Conservation (phyloP, 2,113 vertebrate genomes). For the Athene cunicularia region DNA sequence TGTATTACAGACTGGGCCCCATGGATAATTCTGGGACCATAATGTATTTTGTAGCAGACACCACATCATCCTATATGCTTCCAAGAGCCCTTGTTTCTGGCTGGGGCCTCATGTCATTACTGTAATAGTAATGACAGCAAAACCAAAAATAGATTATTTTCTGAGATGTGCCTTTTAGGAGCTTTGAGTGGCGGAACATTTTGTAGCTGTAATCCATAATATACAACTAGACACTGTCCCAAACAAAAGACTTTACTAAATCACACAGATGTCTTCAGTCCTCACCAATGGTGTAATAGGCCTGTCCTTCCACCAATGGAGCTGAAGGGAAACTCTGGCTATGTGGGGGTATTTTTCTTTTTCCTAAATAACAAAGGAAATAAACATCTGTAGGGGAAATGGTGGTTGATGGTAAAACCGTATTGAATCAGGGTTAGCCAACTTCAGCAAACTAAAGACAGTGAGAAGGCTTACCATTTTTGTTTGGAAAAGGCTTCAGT, state of each 20-base stretch:
- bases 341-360: background rate
- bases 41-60: background rate
- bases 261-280: background rate
- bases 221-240: background rate
- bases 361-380: background rate
- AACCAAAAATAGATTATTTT: background rate
- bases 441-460: background rate
- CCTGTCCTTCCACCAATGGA: background rate
- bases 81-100: background rate
- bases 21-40: background rate
- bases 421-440: background rate
- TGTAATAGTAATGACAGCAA: background rate
- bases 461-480: background rate
- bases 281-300: background rate
- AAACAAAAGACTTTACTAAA: background rate
- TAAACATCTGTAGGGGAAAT: background rate
- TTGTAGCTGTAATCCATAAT: background rate
- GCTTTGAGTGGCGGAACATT: background rate
- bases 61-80: background rate
- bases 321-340: background rate
- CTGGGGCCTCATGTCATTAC: background rate
- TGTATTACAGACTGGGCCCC: background rate
- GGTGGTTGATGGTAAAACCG: background rate
- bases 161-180: background rate
- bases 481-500: background rate